These are phyloP conservation scores for Crotalus horridus DNA, from an alignment of 2,113 vertebrate species.

Conservation along the genomic window DNA sequence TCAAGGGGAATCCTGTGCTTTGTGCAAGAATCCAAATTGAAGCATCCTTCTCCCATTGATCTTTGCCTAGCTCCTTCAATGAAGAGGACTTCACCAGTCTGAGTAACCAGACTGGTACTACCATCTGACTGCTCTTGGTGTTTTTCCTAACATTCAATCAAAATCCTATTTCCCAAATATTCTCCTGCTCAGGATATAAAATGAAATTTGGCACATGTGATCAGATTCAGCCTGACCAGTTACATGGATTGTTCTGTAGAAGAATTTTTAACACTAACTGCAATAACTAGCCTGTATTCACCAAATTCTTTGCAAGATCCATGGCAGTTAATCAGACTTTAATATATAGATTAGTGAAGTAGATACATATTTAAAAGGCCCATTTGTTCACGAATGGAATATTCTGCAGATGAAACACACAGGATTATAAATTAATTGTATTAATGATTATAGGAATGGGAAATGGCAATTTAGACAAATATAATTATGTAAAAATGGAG, in stretches of 20 bases:
- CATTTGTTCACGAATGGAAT: background rate
- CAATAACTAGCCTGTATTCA: background rate
- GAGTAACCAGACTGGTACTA: background rate
- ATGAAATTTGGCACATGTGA: background rate
- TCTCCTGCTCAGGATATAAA: background rate
- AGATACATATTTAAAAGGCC: background rate
- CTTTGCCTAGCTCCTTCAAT: background rate
- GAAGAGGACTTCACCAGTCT: background rate
- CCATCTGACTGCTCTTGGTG: background rate
- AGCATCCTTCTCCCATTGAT: background rate
- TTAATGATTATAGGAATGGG: conserved; percentile 18
- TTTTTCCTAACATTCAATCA: background rate
- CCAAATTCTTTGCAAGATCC: background rate
- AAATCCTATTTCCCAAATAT: background rate
- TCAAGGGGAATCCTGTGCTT: background rate
- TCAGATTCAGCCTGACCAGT: background rate
- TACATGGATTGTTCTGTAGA: background rate
- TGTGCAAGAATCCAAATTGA: background rate
- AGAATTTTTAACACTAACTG: background rate
- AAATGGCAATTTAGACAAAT: conserved; percentile 26
- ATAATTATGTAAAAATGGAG: conserved; percentile 32
- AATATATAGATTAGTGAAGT: background rate
- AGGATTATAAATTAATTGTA: conserved; percentile 1
- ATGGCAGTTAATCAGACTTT: background rate
- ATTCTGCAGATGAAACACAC: conserved; percentile 11